These are phyloP conservation scores for Volucella inanis DNA, from an alignment of 2,888 invertebrate species.

Conservation along the genomic window DNA sequence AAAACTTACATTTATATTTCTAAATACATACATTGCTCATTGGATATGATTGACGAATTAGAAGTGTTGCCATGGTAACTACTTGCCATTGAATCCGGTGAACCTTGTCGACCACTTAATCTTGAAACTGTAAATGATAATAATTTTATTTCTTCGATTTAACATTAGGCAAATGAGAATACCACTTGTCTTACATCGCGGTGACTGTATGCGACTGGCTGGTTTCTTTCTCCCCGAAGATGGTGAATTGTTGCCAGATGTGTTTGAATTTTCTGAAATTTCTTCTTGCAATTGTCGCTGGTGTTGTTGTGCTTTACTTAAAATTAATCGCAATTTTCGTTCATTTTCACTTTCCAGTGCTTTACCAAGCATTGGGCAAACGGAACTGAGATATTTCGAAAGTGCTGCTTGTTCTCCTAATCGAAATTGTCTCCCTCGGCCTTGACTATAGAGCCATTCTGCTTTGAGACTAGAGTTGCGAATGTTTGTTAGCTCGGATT, in stretches of 20 bases:
- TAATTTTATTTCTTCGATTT: neutral
- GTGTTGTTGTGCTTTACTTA: constrained; percentile 95
- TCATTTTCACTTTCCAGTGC: constrained; percentile 93
- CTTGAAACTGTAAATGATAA: constrained; percentile 81
- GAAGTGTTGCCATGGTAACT: constrained; percentile 86
- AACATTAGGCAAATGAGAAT: neutral
- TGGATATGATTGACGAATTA: constrained; percentile 76
- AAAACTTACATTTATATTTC: constrained; percentile 5
- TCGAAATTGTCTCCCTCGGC: constrained; percentile 93
- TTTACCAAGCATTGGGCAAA: constrained; percentile 93
- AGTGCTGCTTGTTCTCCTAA: constrained; percentile 92
- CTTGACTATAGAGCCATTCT: constrained; percentile 98
- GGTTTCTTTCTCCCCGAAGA: constrained; percentile 81
- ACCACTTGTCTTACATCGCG: constrained; percentile 79
- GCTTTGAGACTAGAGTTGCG: constrained; percentile 89
- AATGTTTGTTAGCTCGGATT: neutral
- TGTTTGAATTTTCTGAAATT: constrained; percentile 83
- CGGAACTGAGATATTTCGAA: constrained; percentile 91
- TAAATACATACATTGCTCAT: constrained; percentile 79
- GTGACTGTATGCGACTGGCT: constrained; percentile 83
- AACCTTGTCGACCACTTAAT: constrained; percentile 84
- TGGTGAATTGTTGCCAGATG: constrained; percentile 82
- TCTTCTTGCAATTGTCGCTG: constrained; percentile 92
- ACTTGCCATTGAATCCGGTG: constrained; percentile 89
- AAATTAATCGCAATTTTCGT: constrained; percentile 91